Conservation (phyloP, 2,113 vertebrate species). For the Eublepharis macularius region DNA sequence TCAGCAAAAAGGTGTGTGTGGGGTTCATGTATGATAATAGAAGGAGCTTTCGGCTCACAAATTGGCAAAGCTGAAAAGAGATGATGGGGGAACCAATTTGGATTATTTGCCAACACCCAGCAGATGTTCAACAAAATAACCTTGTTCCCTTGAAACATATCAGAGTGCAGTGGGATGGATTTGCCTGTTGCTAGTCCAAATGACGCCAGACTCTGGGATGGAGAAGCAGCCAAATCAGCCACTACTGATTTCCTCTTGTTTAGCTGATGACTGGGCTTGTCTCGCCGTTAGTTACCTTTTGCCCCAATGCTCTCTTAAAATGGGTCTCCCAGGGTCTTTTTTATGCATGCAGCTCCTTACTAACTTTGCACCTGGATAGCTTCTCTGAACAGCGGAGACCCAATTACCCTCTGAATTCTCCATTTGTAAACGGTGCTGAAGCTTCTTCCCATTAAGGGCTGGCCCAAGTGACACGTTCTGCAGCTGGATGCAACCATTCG, state of each 20-base stretch:
- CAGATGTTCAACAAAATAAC: conserved; percentile 24
- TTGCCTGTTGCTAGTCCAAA: background rate
- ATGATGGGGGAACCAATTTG: background rate
- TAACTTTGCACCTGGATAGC: background rate
- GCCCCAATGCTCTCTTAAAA: background rate
- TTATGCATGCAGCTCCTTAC: background rate
- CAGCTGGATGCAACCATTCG: background rate
- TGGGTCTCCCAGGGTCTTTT: background rate
- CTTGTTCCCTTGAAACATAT: background rate
- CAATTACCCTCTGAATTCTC: conserved; percentile 1
- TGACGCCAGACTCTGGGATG: background rate
- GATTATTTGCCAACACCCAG: background rate
- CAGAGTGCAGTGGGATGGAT: background rate
- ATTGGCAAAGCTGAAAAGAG: conserved; percentile 35
- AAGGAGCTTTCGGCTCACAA: conserved; percentile 45
- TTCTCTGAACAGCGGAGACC: background rate
- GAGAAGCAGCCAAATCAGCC: background rate
- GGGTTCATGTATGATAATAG: conserved; percentile 47
- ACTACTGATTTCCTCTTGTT: background rate
- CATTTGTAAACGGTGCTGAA: background rate
- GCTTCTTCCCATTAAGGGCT: background rate
- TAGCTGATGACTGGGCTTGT: background rate
- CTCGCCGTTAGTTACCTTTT: background rate
- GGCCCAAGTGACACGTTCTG: too few relatives aligned
- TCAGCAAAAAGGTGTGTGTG: conserved; percentile 49